phyloP scores from a whole-genome alignment of 2,113 vertebrate genomes.

The Siniperca chuatsi region DNA sequence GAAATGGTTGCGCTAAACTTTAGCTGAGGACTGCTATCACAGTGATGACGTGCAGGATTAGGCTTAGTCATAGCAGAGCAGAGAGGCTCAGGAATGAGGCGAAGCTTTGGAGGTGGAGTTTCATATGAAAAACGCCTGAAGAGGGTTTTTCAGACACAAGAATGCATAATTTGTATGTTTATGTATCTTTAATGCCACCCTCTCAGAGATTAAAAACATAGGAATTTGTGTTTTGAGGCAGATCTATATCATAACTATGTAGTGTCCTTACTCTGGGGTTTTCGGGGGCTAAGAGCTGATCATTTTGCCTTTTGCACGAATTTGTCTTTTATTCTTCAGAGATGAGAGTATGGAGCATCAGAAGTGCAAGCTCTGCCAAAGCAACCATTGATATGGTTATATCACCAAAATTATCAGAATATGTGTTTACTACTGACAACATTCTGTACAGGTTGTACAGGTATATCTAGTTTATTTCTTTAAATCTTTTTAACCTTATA shows the following conservation, averaged over 20 bases:
- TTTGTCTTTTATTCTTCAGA: background rate
- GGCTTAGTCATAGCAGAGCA: background rate
- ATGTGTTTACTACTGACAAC: background rate
- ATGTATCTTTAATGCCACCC: background rate
- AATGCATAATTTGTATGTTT: background rate
- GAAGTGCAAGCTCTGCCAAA: background rate
- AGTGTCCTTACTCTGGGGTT: background rate
- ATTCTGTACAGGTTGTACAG: background rate
- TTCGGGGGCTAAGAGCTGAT: background rate
- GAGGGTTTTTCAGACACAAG: background rate
- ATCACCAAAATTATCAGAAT: background rate
- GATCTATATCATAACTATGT: background rate
- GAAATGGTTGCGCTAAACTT: background rate
- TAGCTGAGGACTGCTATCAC: constrained; percentile 2
- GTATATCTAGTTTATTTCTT: too few relatives aligned
- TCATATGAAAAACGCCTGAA: background rate
- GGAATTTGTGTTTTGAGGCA: background rate
- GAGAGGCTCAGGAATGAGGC: background rate
- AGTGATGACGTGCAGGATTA: background rate
- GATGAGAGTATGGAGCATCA: background rate
- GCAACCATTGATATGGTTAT: background rate
- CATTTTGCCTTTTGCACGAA: background rate
- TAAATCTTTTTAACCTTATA: background rate
- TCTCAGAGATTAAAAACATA: background rate
- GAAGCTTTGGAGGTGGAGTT: constrained; percentile 1